phyloP scores from a whole-genome alignment of 2,888 invertebrate genomes.

The Xestia sexstrigata region DNA sequence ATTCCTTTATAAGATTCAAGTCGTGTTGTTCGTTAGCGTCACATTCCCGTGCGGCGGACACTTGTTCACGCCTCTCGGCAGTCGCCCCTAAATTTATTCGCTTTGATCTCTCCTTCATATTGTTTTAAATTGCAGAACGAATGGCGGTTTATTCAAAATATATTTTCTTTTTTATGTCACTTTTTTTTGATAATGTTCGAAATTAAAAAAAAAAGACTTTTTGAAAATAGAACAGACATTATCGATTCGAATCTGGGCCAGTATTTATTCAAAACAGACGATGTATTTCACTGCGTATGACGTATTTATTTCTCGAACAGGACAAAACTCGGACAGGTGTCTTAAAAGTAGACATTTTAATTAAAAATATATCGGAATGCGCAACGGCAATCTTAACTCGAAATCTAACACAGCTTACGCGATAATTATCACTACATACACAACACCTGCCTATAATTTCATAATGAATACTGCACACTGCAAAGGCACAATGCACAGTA shows the following conservation, averaged over 20 bases:
- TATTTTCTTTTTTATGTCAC: conserved; percentile 34
- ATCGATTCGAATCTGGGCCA: conserved; percentile 6
- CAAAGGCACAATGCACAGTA: neutral
- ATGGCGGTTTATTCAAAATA: conserved; percentile 20
- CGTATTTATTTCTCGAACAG: neutral
- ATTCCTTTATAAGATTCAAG: conserved; percentile 44
- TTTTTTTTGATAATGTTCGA: neutral
- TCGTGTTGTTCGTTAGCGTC: conserved; percentile 59
- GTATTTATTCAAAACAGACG: neutral
- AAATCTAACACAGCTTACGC: neutral
- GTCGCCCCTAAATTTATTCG: conserved; percentile 48
- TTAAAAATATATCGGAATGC: neutral
- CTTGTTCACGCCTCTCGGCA: conserved; percentile 55
- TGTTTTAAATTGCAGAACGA: conserved; percentile 58
- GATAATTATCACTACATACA: neutral
- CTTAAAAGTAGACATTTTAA: neutral
- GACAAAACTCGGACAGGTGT: neutral
- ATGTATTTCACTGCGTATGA: neutral
- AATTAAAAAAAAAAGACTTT: neutral
- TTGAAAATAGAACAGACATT: neutral
- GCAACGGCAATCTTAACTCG: neutral
- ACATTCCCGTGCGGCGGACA: conserved; percentile 52
- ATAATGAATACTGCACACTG: neutral
- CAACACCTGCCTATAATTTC: neutral
- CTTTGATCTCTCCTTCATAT: conserved; percentile 63